Evolutionary conservation across 2,113 vertebrate genomes (phyloP).

Genomic region (Colius striatus): DNA sequence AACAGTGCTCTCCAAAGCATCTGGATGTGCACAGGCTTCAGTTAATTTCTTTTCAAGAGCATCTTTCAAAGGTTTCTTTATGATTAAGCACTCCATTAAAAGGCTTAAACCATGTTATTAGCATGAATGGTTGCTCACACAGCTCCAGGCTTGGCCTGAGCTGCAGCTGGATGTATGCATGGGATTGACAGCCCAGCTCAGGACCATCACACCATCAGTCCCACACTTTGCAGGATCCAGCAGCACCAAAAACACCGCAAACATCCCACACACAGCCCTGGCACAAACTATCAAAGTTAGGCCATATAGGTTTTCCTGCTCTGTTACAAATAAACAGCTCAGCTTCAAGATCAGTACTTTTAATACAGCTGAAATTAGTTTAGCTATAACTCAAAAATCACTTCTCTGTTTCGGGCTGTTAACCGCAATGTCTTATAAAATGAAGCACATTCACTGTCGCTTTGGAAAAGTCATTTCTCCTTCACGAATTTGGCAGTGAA

Average conservation of each 20-base stretch:
- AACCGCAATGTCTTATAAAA: constrained; percentile 73
- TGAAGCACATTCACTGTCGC: constrained; percentile 70
- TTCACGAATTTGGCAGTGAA: constrained; percentile 75
- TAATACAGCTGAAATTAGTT: constrained; percentile 62
- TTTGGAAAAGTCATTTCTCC: constrained; percentile 68
- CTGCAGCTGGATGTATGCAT: neutral
- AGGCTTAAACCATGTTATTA: neutral
- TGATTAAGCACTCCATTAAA: neutral
- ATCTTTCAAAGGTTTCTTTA: neutral
- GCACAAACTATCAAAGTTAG: neutral
- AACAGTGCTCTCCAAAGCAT: neutral
- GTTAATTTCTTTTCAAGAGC: neutral
- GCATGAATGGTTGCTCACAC: neutral
- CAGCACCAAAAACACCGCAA: neutral
- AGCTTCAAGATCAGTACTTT: constrained; percentile 54
- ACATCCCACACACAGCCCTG: rapidly evolving
- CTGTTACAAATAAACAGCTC: neutral
- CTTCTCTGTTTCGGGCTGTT: constrained; percentile 73
- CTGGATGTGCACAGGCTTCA: neutral
- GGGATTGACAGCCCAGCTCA: neutral
- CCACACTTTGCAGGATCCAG: neutral
- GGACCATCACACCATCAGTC: neutral
- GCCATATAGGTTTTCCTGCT: neutral
- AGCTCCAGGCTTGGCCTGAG: no score
- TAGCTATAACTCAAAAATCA: constrained; percentile 54